Evolutionary conservation across 2,797 vertebrate genomes (phyloP).

Genomic region (Pangasius macronema): DNA sequence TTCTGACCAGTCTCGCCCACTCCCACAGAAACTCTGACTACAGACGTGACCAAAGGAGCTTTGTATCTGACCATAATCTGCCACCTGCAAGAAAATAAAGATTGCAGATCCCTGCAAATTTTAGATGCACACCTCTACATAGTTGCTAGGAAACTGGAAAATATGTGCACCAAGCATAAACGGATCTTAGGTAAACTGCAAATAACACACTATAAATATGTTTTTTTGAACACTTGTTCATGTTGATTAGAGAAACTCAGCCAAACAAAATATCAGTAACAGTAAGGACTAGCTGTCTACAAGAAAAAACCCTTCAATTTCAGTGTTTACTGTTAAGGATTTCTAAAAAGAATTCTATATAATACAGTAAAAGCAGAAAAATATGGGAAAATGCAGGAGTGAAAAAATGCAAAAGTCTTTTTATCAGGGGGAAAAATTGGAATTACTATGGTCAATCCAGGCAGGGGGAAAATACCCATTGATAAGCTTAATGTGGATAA

Average conservation of each 20-base stretch:
- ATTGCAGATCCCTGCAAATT: neutral
- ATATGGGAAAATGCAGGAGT: neutral
- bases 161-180: neutral
- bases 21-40: neutral
- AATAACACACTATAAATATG: neutral
- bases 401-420: neutral
- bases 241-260: neutral
- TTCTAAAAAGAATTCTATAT: neutral
- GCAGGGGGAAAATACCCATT: neutral
- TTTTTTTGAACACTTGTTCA: neutral
- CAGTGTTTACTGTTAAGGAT: neutral
- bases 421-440: neutral
- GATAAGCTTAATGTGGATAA: neutral
- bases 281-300: neutral
- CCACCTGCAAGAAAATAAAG: neutral
- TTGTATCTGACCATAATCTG: neutral
- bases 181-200: neutral
- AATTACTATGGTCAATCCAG: neutral
- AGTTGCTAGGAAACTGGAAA: conserved; percentile 17
- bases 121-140: neutral
- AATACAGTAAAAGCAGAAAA: neutral
- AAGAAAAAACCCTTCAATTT: neutral
- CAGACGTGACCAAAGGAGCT: neutral
- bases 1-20: neutral
- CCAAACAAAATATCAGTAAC: neutral